Percentiles rank a stretch among this genome's conserved stretches.
These are phyloP conservation scores for Neolamprologus sp. DNA, from an alignment of 2,113 vertebrate genomes.

Conservation along the genomic window DNA sequence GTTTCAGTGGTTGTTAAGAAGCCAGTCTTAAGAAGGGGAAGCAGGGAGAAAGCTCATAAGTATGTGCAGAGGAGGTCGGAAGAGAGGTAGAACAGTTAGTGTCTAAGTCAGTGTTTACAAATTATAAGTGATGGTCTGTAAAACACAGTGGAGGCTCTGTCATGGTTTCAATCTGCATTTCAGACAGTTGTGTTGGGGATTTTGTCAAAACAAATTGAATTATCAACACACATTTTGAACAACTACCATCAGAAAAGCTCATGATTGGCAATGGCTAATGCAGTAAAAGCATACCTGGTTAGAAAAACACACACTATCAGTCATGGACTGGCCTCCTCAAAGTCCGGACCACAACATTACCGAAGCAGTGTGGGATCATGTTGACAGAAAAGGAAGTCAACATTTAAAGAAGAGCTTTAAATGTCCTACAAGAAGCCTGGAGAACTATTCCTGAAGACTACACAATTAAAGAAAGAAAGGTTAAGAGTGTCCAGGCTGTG, in stretches of 20 bases:
- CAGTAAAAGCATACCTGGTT: background rate
- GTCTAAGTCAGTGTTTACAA: background rate
- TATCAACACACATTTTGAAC: background rate
- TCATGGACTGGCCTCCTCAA: background rate
- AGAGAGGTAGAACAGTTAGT: background rate
- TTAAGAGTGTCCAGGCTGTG: background rate
- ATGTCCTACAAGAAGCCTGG: background rate
- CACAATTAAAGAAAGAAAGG: background rate
- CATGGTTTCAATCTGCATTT: background rate
- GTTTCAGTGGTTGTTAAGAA: background rate
- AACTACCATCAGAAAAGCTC: background rate
- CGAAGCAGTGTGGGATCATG: background rate
- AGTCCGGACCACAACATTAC: background rate
- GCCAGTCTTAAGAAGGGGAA: background rate
- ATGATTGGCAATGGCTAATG: background rate
- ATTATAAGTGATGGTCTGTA: background rate
- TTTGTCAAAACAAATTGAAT: background rate
- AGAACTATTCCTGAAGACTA: background rate
- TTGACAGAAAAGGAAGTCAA: background rate
- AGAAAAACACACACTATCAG: background rate
- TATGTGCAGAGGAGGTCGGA: background rate
- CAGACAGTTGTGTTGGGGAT: background rate
- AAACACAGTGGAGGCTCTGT: background rate
- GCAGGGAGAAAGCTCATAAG: background rate
- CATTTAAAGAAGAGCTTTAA: background rate